Percentiles rank a stretch among this genome's conserved stretches.
phyloP scores from a whole-genome alignment of 2,888 invertebrate species.

The Hirtodrosophila histrioides region DNA sequence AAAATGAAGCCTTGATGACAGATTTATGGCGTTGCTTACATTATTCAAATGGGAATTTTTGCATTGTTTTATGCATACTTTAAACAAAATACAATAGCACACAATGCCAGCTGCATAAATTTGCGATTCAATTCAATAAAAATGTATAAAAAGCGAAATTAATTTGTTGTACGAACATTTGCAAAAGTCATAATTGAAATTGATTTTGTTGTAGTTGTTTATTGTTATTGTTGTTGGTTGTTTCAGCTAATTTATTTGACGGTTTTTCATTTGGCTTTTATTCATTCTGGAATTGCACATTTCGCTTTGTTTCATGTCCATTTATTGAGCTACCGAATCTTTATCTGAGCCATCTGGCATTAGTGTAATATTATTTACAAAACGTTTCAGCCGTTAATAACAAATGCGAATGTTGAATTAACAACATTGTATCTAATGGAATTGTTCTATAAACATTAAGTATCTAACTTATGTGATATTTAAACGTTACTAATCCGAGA shows the following conservation, averaged over 20 bases:
- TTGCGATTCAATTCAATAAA: conserved; percentile 44
- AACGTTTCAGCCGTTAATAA: conserved; percentile 14
- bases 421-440: conserved; percentile 9
- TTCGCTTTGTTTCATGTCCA: conserved; percentile 9
- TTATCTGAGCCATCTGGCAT: neutral
- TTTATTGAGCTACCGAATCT: conserved; percentile 9
- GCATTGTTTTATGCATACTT: conserved; percentile 41
- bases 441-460: conserved; percentile 20
- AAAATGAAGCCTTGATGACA: conserved; percentile 28
- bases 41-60: conserved; percentile 39
- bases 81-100: conserved; percentile 23
- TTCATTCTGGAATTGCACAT: conserved; percentile 6
- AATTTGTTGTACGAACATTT: conserved; percentile 40
- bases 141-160: conserved; percentile 38
- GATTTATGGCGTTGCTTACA: conserved; percentile 46
- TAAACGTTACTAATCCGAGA: neutral
- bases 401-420: neutral
- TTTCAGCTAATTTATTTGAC: conserved; percentile 22
- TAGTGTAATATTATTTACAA: conserved; percentile 6
- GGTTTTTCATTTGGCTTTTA: conserved; percentile 5
- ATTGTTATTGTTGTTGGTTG: conserved; percentile 21
- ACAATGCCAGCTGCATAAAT: conserved; percentile 49
- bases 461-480: conserved; percentile 8
- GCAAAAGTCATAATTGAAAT: conserved; percentile 57
- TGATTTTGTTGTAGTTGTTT: conserved; percentile 45